Evolutionary conservation across 2,888 invertebrate species (phyloP), one percentile per base, ranked within the genome.

Genomic region (Lacanobia wlatinum): DNA sequence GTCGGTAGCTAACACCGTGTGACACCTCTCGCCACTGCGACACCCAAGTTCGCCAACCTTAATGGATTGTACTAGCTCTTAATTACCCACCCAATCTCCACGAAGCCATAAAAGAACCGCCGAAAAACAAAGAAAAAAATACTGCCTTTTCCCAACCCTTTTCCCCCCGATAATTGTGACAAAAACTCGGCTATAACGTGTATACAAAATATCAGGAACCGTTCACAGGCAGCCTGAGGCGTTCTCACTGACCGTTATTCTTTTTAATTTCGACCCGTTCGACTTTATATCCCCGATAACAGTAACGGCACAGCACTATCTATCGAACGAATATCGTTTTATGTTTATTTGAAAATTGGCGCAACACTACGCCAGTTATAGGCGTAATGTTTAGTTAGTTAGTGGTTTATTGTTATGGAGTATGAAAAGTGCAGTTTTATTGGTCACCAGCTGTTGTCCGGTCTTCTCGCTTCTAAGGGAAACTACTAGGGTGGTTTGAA

Each of bases 231-330:
- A 59, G 80, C 87, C 86, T 77, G 81, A 87, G 84, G 87, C 87
- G 65, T 56, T 80, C 84, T 82, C 86, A 82, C 83, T 87, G 87
- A 84, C 88, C 91, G 91, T 91, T 89, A 88, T 80, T 91, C 91
- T 91, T 89, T 91, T 91, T 93, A 93, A 93, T 93, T 93, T 91
- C 81, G 88, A 87, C 83, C 86, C 82, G 90, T 89, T 90, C 87
- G 91, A 90, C 88, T 92, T 93, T 93, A 93, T 92, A 90, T 85
- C 60, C 81, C 79, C 59, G 80, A 81, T 81, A 81, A 81, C 80
- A 73, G 80, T 82, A 80, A 81, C 85, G 74, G 84, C 87, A 83
- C 72, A 60, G 14, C 81, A 69, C 87, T 90, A 90, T 90, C 90
- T 89, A 88, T 90, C 85, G 88, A 75, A 77, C 74, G 82, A 87